Conservation (phyloP, 1,140 invertebrate genomes). For the Ephestia elutella region DNA sequence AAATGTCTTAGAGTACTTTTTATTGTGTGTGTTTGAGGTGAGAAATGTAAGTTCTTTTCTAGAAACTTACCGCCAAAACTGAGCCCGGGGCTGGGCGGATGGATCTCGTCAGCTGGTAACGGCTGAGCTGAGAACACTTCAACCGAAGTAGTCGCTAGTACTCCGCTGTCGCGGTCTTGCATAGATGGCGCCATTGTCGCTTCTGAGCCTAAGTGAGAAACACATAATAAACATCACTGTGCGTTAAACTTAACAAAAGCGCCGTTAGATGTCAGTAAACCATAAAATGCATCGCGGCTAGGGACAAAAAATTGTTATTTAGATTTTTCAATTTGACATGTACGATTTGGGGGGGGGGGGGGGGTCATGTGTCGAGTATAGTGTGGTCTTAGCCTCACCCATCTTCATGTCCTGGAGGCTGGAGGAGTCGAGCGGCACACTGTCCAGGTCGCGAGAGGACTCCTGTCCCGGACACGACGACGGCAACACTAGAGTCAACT, state of each 20-base stretch:
- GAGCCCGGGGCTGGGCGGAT: conserved; percentile 58
- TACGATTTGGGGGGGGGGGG: no score
- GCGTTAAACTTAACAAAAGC: conserved; percentile 6
- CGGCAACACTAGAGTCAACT: conserved; percentile 91
- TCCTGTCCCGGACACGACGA: conserved; percentile 86
- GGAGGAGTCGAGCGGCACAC: conserved; percentile 86
- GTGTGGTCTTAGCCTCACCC: conserved; percentile 44
- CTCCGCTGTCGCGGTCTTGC: conserved; percentile 47
- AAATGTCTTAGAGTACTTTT: no score
- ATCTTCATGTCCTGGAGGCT: conserved; percentile 84
- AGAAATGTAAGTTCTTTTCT: not conserved
- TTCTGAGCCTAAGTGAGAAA: conserved; percentile 44
- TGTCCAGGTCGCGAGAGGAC: conserved; percentile 87
- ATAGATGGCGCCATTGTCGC: conserved; percentile 65
- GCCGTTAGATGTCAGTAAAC: no score
- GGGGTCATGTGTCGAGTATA: no score
- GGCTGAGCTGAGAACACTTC: conserved; percentile 44
- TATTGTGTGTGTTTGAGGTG: no score
- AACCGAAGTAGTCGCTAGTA: conserved; percentile 36
- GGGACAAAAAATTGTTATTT: no score
- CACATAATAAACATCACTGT: not conserved
- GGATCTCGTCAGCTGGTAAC: conserved; percentile 53
- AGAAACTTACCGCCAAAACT: conserved; percentile 56
- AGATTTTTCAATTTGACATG: no score
- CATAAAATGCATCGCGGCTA: no score